Evolutionary conservation across 2,797 vertebrate genomes (phyloP).

Genomic region (Artibeus lituratus): DNA sequence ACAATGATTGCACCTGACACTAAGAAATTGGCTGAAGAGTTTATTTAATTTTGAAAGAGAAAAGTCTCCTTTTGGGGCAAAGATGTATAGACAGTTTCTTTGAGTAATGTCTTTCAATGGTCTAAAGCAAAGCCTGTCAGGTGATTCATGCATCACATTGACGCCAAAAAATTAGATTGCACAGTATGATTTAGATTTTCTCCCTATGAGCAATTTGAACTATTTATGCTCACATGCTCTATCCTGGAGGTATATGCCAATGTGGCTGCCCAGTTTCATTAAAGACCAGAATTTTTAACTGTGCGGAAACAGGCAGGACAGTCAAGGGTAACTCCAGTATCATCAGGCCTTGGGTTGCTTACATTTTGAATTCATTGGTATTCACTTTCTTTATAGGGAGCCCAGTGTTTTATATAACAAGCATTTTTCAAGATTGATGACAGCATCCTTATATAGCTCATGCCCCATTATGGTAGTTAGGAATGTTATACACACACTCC

Average conservation of each 20-base stretch:
- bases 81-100: neutral
- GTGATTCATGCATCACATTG: neutral
- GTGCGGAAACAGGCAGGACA: neutral
- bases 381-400: neutral
- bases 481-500: neutral
- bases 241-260: neutral
- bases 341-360: neutral
- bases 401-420: neutral
- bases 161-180: constrained; percentile 38
- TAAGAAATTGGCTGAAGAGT: neutral
- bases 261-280: neutral
- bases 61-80: neutral
- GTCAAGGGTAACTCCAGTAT: neutral
- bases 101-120: constrained; percentile 61
- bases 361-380: neutral
- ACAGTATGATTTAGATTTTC: neutral
- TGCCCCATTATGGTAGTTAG: neutral
- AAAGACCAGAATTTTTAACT: neutral
- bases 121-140: constrained; percentile 22
- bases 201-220: constrained; percentile 5
- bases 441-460: neutral
- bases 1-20: neutral
- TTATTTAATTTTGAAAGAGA: neutral
- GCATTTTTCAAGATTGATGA: neutral
- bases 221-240: neutral